These are phyloP conservation scores for Hypotaenidia okinawae DNA, from an alignment of 2,797 vertebrate species.

Conservation along the genomic window DNA sequence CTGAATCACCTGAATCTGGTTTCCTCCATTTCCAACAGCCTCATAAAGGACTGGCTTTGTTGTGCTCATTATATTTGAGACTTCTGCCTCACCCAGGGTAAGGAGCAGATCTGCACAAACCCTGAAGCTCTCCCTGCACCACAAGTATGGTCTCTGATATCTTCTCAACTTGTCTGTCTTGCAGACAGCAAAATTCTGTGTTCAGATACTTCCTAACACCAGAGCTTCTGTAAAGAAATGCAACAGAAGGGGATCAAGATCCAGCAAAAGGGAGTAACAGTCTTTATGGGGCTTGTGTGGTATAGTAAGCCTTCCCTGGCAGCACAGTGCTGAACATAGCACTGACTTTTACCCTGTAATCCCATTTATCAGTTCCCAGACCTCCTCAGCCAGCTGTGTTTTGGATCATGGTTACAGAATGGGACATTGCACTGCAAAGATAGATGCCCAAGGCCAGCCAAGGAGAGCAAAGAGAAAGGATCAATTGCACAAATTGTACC, in stretches of 20 bases:
- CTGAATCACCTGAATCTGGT: background rate
- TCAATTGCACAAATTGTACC: fast-evolving
- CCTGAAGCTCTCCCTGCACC: background rate
- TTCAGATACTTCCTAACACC: background rate
- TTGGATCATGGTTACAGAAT: background rate
- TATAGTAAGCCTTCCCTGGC: background rate
- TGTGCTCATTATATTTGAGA: background rate
- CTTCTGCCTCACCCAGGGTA: background rate
- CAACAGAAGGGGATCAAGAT: too few relatives aligned
- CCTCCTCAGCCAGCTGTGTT: background rate
- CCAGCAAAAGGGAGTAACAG: background rate
- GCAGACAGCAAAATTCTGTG: background rate
- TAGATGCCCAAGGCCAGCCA: background rate
- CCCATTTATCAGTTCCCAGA: background rate
- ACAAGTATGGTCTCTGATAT: background rate
- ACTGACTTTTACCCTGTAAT: background rate
- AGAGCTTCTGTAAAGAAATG: background rate
- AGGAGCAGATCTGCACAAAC: background rate
- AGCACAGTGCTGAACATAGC: background rate
- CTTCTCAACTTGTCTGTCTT: background rate
- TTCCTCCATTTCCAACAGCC: background rate
- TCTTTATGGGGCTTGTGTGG: background rate
- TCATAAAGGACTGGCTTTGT: background rate
- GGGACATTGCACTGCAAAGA: background rate
- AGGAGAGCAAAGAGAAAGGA: background rate